These are phyloP conservation scores for Drosophila bocki DNA, from an alignment of 1,140 invertebrate species.

Conservation along the genomic window DNA sequence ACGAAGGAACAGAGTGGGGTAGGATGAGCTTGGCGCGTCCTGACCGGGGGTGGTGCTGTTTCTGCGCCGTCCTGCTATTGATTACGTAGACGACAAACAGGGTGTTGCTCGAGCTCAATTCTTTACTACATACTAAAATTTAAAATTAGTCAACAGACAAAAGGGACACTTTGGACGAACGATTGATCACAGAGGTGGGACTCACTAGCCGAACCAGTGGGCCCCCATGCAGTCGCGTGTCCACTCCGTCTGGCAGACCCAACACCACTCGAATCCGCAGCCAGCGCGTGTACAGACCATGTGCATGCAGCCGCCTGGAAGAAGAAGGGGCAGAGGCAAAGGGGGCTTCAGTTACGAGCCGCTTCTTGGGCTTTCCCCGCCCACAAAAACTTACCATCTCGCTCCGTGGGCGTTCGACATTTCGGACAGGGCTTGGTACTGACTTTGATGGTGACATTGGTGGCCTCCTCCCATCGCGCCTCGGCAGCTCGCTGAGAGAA, in stretches of 20 bases:
- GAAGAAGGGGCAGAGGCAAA: constrained; percentile 21
- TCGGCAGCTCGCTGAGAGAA: constrained; percentile 84
- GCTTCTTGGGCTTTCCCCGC: not conserved
- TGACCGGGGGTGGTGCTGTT: constrained; percentile 52
- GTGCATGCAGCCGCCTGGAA: constrained; percentile 94
- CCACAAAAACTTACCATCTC: constrained; percentile 88
- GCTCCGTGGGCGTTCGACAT: constrained; percentile 94
- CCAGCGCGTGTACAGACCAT: constrained; percentile 90
- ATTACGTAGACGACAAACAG: constrained; percentile 70
- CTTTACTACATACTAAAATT: constrained; percentile 44
- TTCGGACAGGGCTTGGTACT: constrained; percentile 95
- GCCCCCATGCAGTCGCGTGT: constrained; percentile 93
- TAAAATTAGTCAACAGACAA: constrained; percentile 55
- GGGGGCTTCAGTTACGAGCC: constrained; percentile 6
- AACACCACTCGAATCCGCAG: constrained; percentile 94
- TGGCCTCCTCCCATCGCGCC: constrained; percentile 92
- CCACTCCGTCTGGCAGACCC: constrained; percentile 94
- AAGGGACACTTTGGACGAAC: constrained; percentile 6
- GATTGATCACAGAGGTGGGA: not conserved
- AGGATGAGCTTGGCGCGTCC: constrained; percentile 46
- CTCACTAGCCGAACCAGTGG: constrained; percentile 93
- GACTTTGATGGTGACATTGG: constrained; percentile 90
- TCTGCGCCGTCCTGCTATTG: constrained; percentile 60
- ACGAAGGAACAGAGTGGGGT: constrained; percentile 66
- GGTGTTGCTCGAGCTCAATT: constrained; percentile 46